Percentiles rank a stretch among this genome's conserved stretches.
Evolutionary conservation across 2,113 vertebrate species (phyloP).

Genomic region (Zapornia atra): DNA sequence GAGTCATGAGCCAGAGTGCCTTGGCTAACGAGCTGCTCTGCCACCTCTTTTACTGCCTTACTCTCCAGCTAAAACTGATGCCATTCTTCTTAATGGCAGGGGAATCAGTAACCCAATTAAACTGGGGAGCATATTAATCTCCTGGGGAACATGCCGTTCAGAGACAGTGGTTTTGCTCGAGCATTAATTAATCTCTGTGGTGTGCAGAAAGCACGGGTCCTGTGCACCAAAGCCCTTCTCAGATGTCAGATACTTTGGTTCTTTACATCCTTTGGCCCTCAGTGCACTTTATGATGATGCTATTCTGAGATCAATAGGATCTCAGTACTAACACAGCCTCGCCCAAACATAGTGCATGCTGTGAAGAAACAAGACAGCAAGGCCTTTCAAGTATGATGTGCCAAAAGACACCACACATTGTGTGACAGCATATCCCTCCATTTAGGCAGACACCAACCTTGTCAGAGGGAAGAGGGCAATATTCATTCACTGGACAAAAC

Average conservation of each 20-base stretch:
- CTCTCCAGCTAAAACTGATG: neutral
- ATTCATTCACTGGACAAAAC: neutral
- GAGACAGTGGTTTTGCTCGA: neutral
- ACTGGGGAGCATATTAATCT: neutral
- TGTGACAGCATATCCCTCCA: neutral
- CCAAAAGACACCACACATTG: neutral
- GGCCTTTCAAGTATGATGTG: neutral
- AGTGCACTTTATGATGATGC: neutral
- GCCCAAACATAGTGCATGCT: neutral
- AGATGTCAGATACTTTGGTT: neutral
- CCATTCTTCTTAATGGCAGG: neutral
- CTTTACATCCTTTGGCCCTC: neutral
- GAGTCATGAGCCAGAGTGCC: rapidly evolving
- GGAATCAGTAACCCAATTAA: neutral
- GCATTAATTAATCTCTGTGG: neutral
- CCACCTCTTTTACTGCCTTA: neutral
- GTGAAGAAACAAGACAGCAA: neutral
- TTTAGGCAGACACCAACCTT: neutral
- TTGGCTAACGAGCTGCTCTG: neutral
- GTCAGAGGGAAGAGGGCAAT: neutral
- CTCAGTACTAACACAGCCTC: neutral
- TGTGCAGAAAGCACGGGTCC: neutral
- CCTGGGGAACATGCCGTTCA: neutral
- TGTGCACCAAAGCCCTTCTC: neutral
- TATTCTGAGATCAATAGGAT: neutral